These are phyloP conservation scores for Zelleria hepariella DNA, from an alignment of 2,888 invertebrate genomes.

Conservation along the genomic window DNA sequence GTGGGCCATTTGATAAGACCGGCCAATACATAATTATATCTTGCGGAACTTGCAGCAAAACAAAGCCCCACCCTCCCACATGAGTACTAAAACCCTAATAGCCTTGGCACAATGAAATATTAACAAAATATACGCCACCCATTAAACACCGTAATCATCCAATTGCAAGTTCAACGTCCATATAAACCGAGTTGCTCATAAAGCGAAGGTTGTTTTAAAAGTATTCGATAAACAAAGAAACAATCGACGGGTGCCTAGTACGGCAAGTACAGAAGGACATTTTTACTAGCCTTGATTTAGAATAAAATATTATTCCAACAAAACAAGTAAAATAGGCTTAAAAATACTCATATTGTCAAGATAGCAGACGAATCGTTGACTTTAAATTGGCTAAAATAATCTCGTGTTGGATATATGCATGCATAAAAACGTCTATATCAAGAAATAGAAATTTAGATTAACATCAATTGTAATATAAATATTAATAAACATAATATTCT, in stretches of 20 bases:
- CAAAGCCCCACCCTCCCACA: slow-evolving; percentile 10
- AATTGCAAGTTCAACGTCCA: slow-evolving; percentile 62
- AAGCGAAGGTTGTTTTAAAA: slow-evolving; percentile 48
- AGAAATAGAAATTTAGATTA: too few species aligned
- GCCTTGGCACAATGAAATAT: slow-evolving; percentile 28
- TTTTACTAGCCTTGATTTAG: not conserved
- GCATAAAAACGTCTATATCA: too few species aligned
- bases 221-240: slow-evolving; percentile 65
- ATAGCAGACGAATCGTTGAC: too few species aligned
- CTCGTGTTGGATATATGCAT: too few species aligned
- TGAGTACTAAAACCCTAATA: not conserved
- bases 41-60: slow-evolving; percentile 8
- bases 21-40: too few species aligned
- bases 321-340: too few species aligned
- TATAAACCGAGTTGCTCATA: slow-evolving; percentile 36
- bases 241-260: slow-evolving; percentile 30
- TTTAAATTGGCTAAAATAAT: too few species aligned
- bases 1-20: too few species aligned
- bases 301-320: too few species aligned
- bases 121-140: slow-evolving; percentile 42
- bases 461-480: too few species aligned
- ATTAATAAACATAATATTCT: too few species aligned
- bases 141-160: slow-evolving; percentile 64
- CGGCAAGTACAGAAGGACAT: not conserved
- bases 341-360: too few species aligned